A percentile compares a stretch with the other conserved stretches of the same genome.
phyloP scores from a whole-genome alignment of 2,888 invertebrate genomes.

The Pyralis farinalis region DNA sequence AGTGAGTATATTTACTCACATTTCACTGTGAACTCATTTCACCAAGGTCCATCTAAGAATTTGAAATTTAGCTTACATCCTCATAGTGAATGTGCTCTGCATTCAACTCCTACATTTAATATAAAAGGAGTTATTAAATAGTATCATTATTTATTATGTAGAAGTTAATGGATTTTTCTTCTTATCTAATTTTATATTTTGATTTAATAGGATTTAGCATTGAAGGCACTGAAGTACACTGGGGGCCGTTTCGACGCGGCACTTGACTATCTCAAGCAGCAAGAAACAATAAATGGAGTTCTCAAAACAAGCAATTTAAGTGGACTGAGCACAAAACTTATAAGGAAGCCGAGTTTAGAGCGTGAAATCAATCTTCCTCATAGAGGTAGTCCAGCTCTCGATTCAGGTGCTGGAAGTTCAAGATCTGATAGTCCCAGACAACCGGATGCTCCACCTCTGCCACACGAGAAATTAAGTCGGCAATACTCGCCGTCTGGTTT shows the following conservation, averaged over 20 bases:
- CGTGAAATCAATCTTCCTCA: constrained; percentile 86
- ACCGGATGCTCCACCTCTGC: constrained; percentile 80
- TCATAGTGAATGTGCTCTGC: too few species aligned
- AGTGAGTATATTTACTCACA: too few species aligned
- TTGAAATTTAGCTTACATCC: too few species aligned
- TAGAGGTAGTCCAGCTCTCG: constrained; percentile 92
- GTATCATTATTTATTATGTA: too few species aligned
- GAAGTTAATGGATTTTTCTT: too few species aligned
- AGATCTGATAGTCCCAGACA: constrained; percentile 94
- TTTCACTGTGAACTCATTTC: too few species aligned
- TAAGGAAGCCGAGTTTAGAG: constrained; percentile 93
- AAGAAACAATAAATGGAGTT: constrained; percentile 77
- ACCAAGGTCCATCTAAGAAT: too few species aligned
- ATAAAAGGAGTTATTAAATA: too few species aligned
- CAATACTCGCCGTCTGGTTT: constrained; percentile 86
- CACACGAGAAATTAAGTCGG: constrained; percentile 83
- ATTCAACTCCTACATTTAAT: too few species aligned
- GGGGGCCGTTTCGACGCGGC: constrained; percentile 87
- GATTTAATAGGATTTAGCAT: constrained; percentile 82
- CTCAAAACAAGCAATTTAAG: constrained; percentile 78
- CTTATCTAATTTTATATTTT: too few species aligned
- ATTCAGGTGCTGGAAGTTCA: constrained; percentile 93
- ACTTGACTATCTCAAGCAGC: constrained; percentile 84
- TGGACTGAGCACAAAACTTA: constrained; percentile 86
- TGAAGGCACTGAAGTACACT: constrained; percentile 85